Base-by-base conservation (phyloP, 2,797 vertebrate species). In the Champsocephalus gunnari region DNA sequence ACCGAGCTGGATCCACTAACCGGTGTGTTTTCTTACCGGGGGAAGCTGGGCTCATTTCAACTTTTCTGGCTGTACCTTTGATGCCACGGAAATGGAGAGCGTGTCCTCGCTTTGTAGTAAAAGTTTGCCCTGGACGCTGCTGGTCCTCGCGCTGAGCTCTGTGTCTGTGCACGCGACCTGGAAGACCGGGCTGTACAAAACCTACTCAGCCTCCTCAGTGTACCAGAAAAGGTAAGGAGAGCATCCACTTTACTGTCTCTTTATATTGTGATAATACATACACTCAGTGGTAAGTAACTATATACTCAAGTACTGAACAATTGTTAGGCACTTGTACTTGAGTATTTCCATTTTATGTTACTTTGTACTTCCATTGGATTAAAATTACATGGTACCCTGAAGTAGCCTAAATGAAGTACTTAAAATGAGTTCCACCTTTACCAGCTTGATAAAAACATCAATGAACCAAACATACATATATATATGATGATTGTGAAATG, bases 121-220 rank as follows among this genome's bases (percentile, higher is more conserved):
- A 85, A 92, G 85, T 88, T 88, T 90, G 87, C 88, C 86, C 1
- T 87, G 92, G 88, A 81, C 84, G 5, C 78, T 79, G 86, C 82
- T 94, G 83, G 34, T 94, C 3, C 84, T 95, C 76, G 90, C 91
- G 88, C 74, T 94, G 77, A 80, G 66, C 75, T 43, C 87, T 38
- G 34, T 38, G 66, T 71, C 50, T 1, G 93, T 87, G 4, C 87
- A 91, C 66, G 94, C 88, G 71, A 95, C 95, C 66, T 95, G 95
- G 95, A 95, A 88, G 87, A 94, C 94, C 3, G 93, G 94, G 88
- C 92, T 94, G 62, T 95, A 95, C 87, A 93, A 92, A 72, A 72
- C 60, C 70, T 92, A 91, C 79, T 87, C 92, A 28, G 67, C 82
- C 85, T 73, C 85, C 66, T 83, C 93, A n/a, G 62, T 93, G 67